A percentile compares a stretch with the other conserved stretches of the same genome.
Evolutionary conservation across 2,888 invertebrate species (phyloP).

Genomic region (Agapostemon virescens): DNA sequence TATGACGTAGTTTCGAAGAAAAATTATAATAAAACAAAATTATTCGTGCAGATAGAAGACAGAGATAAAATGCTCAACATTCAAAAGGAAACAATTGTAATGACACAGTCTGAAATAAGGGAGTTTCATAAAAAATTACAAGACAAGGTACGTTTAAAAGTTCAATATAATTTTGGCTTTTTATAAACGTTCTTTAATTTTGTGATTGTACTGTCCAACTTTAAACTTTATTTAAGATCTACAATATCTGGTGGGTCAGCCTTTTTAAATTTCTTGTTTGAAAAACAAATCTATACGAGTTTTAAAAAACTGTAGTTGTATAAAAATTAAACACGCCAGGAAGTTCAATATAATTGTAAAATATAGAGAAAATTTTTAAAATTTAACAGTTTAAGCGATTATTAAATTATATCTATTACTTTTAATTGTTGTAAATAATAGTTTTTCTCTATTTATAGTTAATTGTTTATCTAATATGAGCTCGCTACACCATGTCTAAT

Average conservation of each 20-base stretch:
- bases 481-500: not conserved
- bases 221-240: not conserved
- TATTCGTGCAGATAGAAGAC: conserved; percentile 70
- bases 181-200: not conserved
- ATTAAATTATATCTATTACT: not conserved
- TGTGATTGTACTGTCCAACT: not conserved
- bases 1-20: not conserved
- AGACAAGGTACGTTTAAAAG: conserved; percentile 71
- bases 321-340: not conserved
- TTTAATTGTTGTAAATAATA: not conserved
- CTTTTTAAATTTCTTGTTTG: not conserved
- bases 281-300: not conserved
- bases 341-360: not conserved
- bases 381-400: not conserved
- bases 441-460: not conserved
- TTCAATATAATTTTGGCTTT: not conserved
- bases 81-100: conserved; percentile 75
- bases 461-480: not conserved
- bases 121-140: conserved; percentile 74
- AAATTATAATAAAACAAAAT: not conserved
- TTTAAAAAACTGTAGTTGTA: not conserved
- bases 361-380: not conserved
- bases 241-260: not conserved
- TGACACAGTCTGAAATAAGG: conserved; percentile 75
- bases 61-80: conserved; percentile 76